Percentiles rank a stretch among this genome's conserved stretches.
These are phyloP conservation scores for Lochmaea crataegi DNA, from an alignment of 2,888 invertebrate species.

Conservation along the genomic window DNA sequence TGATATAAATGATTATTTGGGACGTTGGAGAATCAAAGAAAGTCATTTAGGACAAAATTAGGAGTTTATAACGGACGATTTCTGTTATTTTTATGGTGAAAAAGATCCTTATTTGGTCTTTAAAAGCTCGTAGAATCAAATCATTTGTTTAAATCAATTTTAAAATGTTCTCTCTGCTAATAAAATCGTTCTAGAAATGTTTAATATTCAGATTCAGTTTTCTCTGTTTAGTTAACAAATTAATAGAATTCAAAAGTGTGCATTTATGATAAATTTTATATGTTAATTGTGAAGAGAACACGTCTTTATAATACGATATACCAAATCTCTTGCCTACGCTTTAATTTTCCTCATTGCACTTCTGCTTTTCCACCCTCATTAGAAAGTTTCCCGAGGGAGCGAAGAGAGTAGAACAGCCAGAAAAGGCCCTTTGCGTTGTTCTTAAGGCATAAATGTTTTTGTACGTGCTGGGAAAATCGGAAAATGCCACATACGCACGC, in stretches of 20 bases:
- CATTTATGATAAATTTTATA: slow-evolving; percentile 3
- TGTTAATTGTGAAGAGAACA: slow-evolving; percentile 20
- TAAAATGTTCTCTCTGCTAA: too few species aligned
- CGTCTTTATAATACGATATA: slow-evolving; percentile 25
- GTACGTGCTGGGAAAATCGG: slow-evolving; percentile 53
- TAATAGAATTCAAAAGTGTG: neutral
- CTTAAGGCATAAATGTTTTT: slow-evolving; percentile 46
- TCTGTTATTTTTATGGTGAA: too few species aligned
- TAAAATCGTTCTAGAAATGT: too few species aligned
- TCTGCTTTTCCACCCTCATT: slow-evolving; percentile 49
- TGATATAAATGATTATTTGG: too few species aligned
- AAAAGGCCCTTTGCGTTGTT: slow-evolving; percentile 35
- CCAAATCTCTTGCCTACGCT: slow-evolving; percentile 39
- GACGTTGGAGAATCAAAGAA: too few species aligned
- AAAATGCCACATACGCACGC: slow-evolving; percentile 62
- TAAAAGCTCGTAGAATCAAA: too few species aligned
- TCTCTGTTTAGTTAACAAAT: neutral
- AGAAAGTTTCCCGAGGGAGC: slow-evolving; percentile 41
- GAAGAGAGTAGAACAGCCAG: slow-evolving; percentile 19
- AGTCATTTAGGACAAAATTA: neutral
- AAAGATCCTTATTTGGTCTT: too few species aligned
- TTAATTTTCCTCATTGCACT: slow-evolving; percentile 51
- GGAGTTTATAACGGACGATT: neutral
- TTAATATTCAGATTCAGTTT: too few species aligned
- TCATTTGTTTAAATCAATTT: too few species aligned